Percentiles rank a stretch among this genome's conserved stretches.
Evolutionary conservation across 1,140 invertebrate species (phyloP).

Genomic region (Pemphigus obesinymphae): DNA sequence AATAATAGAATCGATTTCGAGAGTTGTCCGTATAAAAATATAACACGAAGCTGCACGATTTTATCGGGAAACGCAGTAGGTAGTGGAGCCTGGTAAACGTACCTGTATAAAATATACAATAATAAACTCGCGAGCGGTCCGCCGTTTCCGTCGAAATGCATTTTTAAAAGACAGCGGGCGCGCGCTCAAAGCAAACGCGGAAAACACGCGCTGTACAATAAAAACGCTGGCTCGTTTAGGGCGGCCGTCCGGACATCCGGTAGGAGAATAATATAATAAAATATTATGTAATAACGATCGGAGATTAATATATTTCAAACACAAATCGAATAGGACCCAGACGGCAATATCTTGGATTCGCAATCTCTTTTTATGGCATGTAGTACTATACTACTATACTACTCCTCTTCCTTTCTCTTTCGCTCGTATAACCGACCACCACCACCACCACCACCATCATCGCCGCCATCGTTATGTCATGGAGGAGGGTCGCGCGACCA

Average conservation of each 20-base stretch:
- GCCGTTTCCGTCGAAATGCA: too few species aligned
- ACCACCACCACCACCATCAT: too few species aligned
- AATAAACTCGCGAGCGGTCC: too few species aligned
- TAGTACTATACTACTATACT: too few species aligned
- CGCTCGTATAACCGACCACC: neutral
- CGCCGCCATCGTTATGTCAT: neutral
- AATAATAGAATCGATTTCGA: too few species aligned
- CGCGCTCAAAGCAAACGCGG: too few species aligned
- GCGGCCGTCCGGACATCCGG: conserved; percentile 20
- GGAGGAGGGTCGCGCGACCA: neutral
- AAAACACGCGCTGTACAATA: neutral
- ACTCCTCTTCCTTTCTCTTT: neutral
- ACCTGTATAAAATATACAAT: too few species aligned
- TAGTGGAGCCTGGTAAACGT: too few species aligned
- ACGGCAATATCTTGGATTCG: conserved; percentile 36
- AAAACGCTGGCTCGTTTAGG: conserved; percentile 5
- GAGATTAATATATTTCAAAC: conserved; percentile 34
- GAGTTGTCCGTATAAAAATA: too few species aligned
- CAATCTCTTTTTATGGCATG: conserved; percentile 38
- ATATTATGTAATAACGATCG: conserved; percentile 40
- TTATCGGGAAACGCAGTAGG: too few species aligned
- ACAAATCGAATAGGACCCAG: conserved; percentile 19
- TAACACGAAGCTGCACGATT: too few species aligned
- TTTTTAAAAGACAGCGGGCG: too few species aligned
- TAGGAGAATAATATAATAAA: conserved; percentile 30